Evolutionary conservation across 2,888 invertebrate genomes (phyloP).

Genomic region (Andrena flavipes): DNA sequence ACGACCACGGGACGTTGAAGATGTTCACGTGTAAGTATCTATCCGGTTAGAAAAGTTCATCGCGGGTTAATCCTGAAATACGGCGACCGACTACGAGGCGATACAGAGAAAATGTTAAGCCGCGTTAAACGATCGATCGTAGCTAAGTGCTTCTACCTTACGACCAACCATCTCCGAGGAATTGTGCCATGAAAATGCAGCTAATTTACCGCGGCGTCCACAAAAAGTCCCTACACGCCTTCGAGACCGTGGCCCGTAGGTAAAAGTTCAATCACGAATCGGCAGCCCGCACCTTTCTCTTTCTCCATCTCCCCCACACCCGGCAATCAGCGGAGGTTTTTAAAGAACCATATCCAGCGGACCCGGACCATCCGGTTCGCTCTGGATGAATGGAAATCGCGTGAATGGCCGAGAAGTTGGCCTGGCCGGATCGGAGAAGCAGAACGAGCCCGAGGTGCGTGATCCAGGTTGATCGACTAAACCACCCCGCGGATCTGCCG

Average conservation of each 20-base stretch:
- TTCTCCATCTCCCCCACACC: slow-evolving; percentile 3
- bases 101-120: slow-evolving; percentile 43
- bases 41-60: slow-evolving; percentile 57
- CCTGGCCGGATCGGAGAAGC: slow-evolving; percentile 55
- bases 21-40: slow-evolving; percentile 52
- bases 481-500: slow-evolving; percentile 59
- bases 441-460: slow-evolving; percentile 65
- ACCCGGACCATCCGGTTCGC: slow-evolving; percentile 20
- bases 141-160: slow-evolving; percentile 38
- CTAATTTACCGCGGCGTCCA: slow-evolving; percentile 40
- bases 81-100: slow-evolving; percentile 21
- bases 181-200: slow-evolving; percentile 32
- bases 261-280: slow-evolving; percentile 9
- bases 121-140: slow-evolving; percentile 58
- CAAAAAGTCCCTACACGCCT: background rate
- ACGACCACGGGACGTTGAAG: slow-evolving; percentile 48
- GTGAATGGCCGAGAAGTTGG: slow-evolving; percentile 74
- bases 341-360: slow-evolving; percentile 5
- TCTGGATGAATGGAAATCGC: slow-evolving; percentile 74
- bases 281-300: background rate
- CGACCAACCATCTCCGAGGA: slow-evolving; percentile 8
- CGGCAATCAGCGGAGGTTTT: slow-evolving; percentile 7
- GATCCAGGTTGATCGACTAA: slow-evolving; percentile 67
- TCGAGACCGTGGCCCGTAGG: background rate
- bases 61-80: slow-evolving; percentile 65